Conservation (phyloP, 2,113 vertebrate species). For the Amblyopsis rosae region DNA sequence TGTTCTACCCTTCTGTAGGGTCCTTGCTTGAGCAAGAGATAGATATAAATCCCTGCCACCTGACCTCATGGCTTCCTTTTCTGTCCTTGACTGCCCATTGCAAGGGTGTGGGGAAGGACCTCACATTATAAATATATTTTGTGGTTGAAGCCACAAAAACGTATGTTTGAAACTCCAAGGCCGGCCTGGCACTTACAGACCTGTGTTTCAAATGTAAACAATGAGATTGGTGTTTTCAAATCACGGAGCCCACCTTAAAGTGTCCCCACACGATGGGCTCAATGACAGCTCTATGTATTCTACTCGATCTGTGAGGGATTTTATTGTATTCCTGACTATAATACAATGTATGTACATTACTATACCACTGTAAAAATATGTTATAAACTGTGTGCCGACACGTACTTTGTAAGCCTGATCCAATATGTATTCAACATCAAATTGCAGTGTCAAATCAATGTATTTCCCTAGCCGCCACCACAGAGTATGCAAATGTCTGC, state of each 20-base stretch:
- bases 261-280: background rate
- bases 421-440: slow-evolving; percentile 59
- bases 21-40: slow-evolving; percentile 10
- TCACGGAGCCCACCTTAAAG: too few species aligned
- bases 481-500: slow-evolving; percentile 30
- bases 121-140: too few species aligned
- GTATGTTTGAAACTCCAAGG: too few species aligned
- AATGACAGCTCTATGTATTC: slow-evolving; percentile 11
- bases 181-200: too few species aligned
- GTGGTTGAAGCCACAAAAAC: too few species aligned
- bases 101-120: too few species aligned
- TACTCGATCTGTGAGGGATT: slow-evolving; percentile 39
- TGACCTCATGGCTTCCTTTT: too few species aligned
- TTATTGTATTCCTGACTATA: slow-evolving; percentile 33
- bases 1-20: background rate
- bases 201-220: too few species aligned
- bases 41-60: too few species aligned
- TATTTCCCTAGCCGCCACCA: slow-evolving; percentile 40
- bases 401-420: slow-evolving; percentile 60
- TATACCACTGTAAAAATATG: slow-evolving; percentile 58
- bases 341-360: slow-evolving; percentile 59
- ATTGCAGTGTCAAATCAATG: slow-evolving; percentile 62
- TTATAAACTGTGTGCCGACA: slow-evolving; percentile 70
- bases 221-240: too few species aligned
- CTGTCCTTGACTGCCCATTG: too few species aligned